Base-by-base conservation (phyloP, 2,113 vertebrate species). In the Actinemys pallida region DNA sequence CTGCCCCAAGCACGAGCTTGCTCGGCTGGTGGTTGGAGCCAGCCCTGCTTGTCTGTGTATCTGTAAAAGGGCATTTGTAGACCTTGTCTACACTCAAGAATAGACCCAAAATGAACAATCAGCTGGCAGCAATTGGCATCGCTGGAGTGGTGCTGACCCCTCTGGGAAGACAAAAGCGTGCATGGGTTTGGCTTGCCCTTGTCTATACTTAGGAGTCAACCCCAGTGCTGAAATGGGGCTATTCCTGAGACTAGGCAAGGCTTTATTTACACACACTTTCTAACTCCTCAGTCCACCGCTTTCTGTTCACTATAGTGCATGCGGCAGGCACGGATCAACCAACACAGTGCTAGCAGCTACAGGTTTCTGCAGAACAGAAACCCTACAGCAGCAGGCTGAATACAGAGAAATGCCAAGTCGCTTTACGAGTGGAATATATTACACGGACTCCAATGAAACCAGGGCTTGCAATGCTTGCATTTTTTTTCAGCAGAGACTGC, bases 321-420 rank as follows among this genome's bases (percentile, higher is more conserved):
- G 2, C 54, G 20, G 47, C 76, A 87, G 87, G 10, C 2, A 31
- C 81, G 75, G 5, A 53, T n/a, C 25, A 11, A 42, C 29, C 13
- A 54, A 29, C 47, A 13, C 79, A 88, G 24, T n/a, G 54, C 11
- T 31, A 39, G 72, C 81, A 90, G 31, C 72, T 83, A 1, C 0
- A 0, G 47, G 53, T 56, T 79, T 12, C 19, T 69, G 6, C 31
- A 47, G 50, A 35, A 25, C 83, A 12, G 0, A 0, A 92, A 35
- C 7, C 47, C 20, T 47, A 52, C 22, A 39, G 27, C 5, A 83
- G 42, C 47, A 92, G 69, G 49, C 4, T 4, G 19, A 81, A 19
- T 45, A n/a, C 14, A 69, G 62, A 69, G 62, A 69, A n/a, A n/a
- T 57, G 25, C 8, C 83, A 45, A 45, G 94, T 84, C 81, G 29